These are phyloP conservation scores for Rafetus swinhoei DNA, from an alignment of 2,113 vertebrate genomes.

Conservation along the genomic window DNA sequence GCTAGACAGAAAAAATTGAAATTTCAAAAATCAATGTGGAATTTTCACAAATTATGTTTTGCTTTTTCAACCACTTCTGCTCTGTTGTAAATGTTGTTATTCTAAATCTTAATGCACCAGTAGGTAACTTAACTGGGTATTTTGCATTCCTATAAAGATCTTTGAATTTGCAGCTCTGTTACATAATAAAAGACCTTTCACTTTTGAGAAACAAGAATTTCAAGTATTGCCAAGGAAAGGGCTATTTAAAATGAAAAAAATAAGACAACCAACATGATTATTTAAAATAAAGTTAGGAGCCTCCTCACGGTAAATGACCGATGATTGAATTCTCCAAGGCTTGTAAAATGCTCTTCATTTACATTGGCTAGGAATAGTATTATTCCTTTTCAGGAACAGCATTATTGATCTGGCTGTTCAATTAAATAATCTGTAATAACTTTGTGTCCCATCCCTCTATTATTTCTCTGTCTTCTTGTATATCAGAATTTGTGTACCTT, in stretches of 20 bases:
- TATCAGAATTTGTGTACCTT: neutral
- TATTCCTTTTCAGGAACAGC: neutral
- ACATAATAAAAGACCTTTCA: neutral
- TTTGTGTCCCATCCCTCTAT: neutral
- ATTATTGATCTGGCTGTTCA: neutral
- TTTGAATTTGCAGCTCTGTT: neutral
- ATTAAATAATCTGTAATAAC: neutral
- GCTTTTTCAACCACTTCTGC: neutral
- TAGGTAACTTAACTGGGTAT: neutral
- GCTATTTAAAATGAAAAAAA: rapidly evolving
- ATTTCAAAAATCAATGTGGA: rapidly evolving
- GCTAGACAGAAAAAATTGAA: neutral
- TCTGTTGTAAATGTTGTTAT: neutral
- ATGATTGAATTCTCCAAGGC: neutral
- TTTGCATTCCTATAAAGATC: rapidly evolving
- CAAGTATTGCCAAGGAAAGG: neutral
- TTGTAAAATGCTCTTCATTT: neutral
- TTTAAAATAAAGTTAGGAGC: neutral
- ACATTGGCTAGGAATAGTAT: neutral
- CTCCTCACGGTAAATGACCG: neutral
- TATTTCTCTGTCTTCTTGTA: neutral
- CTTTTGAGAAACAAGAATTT: neutral
- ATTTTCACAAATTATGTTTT: neutral
- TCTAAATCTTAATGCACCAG: neutral
- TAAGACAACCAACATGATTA: neutral